Conservation (phyloP, 2,888 invertebrate genomes). For the Andrena fulva region DNA sequence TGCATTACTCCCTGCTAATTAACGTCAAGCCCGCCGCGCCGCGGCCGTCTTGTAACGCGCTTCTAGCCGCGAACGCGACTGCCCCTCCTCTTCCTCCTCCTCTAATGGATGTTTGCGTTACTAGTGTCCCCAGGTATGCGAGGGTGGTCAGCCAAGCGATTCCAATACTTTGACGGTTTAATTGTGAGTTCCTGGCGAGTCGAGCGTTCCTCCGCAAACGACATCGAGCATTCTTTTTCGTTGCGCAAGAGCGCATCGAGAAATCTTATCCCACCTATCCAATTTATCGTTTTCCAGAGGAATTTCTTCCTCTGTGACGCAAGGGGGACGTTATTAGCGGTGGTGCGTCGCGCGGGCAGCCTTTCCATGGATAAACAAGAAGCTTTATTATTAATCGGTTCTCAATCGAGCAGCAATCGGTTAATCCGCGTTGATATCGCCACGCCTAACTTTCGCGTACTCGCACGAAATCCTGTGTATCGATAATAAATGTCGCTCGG, state of each 20-base stretch:
- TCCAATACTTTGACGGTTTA: conserved; percentile 39
- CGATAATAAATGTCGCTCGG: conserved; percentile 25
- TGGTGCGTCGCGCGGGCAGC: background rate
- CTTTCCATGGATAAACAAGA: conserved; percentile 35
- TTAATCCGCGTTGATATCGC: background rate
- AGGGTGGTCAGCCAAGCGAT: background rate
- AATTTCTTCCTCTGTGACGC: too few relatives aligned
- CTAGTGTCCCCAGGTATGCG: conserved; percentile 30
- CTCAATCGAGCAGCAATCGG: conserved; percentile 1
- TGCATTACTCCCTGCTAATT: conserved; percentile 48
- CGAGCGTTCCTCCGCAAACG: background rate
- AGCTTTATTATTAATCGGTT: conserved; percentile 45
- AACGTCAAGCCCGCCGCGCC: conserved; percentile 34
- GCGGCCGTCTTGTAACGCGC: conserved; percentile 28
- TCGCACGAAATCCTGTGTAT: background rate
- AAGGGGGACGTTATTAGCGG: too few relatives aligned
- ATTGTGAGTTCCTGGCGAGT: conserved; percentile 13
- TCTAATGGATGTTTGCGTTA: conserved; percentile 35
- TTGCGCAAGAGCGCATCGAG: too few relatives aligned
- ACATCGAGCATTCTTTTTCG: background rate
- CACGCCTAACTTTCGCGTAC: background rate
- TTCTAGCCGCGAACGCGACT: background rate
- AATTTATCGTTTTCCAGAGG: too few relatives aligned
- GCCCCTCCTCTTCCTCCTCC: background rate
- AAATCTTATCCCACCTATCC: too few relatives aligned